Base-by-base conservation (phyloP, 2,888 invertebrate species). In the Drosophila nigricruria region DNA sequence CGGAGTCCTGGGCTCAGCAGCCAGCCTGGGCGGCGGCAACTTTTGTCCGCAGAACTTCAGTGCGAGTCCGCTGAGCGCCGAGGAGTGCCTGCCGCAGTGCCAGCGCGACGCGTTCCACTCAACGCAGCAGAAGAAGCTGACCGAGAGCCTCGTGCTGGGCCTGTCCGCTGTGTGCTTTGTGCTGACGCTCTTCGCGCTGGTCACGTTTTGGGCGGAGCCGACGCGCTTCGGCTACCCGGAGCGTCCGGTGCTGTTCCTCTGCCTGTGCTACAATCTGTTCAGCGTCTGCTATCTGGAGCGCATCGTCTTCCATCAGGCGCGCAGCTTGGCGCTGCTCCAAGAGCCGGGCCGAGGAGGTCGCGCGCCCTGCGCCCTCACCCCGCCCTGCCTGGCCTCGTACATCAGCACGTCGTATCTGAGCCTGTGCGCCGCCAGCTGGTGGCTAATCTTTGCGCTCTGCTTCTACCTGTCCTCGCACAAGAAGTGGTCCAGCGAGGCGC, bases 401-500 rank as follows among this genome's bases (percentile, higher is more conserved):
- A 94, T 96, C 16, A 93, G 95, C 1, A 94, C 96, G 14, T 96
- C 96, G 90, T 97, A 97, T 93, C 95, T 97, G 89, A 96, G 96
- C 36, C 93, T 97, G 88, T 96, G 97, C 56, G 96, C 96, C 68
- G 95, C 96, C 86, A 95, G 96, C 70, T 97, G 98, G 97, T 97
- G 98, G 96, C 95, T 97, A 3, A 96, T 97, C 82, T 95, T 98
- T 58, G 96, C 97, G 71, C 94, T 97, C 54, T 97, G 97, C 64
- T 98, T 98, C 96, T 97, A 97, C 90, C 94, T 98, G 54, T 97
- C 97, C 5, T 97, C 98, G 0, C 96, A 97, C 49, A 96, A 97
- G 91, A 97, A 98, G 91, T 98, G 98, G 98, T 97, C 97, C 30
- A 97, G 97, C 66, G 98, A 98, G 93, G 97, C 97, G 3, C 94